Conservation (phyloP, 2,888 invertebrate genomes). For the Aporophyla lueneburgensis region DNA sequence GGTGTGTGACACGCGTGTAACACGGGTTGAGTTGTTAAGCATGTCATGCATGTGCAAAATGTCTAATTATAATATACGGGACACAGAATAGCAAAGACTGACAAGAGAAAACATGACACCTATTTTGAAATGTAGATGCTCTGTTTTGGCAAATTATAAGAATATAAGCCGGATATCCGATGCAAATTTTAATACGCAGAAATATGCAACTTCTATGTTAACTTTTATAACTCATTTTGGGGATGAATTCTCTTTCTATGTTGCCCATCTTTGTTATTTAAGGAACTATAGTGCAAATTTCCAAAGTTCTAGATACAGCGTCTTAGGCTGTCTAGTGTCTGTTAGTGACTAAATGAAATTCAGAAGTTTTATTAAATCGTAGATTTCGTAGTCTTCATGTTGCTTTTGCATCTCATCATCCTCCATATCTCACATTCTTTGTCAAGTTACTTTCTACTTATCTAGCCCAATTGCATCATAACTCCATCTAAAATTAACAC, state of each 20-base stretch:
- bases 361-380: neutral
- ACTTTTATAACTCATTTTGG: neutral
- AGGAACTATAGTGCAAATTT: neutral
- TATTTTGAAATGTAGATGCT: constrained; percentile 19
- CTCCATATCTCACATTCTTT: no score
- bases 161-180: neutral
- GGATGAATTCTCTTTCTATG: no score
- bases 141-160: neutral
- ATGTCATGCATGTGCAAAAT: constrained; percentile 4
- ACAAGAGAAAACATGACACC: neutral
- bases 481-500: constrained; percentile 7
- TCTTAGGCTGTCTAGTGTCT: no score
- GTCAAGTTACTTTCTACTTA: neutral
- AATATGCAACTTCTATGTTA: no score
- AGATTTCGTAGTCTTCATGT: neutral
- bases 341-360: no score
- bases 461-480: neutral
- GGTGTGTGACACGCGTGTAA: no score
- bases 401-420: no score
- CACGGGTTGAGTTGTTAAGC: neutral
- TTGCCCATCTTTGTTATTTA: neutral
- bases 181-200: no score
- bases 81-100: neutral
- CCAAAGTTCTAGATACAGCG: neutral
- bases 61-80: constrained; percentile 22